Percentiles rank a stretch among this genome's conserved stretches.
Conservation (phyloP, 2,113 vertebrate species). For the Lampris incognitus region DNA sequence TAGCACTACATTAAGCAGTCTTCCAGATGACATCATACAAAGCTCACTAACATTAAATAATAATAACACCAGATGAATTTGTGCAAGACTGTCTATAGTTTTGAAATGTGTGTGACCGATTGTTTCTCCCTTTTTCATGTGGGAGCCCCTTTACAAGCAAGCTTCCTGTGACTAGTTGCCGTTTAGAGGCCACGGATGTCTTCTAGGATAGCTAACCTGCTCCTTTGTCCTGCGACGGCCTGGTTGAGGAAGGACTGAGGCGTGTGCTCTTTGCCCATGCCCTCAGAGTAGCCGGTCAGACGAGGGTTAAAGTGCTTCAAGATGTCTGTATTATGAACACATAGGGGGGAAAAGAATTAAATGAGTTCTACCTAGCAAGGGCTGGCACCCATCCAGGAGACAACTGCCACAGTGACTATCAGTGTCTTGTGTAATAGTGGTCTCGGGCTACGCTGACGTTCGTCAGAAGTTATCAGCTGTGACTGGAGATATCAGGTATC, state of each 20-base stretch:
- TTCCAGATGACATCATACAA: no score
- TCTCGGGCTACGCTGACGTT: background rate
- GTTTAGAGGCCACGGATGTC: background rate
- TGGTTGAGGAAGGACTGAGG: conserved; percentile 88
- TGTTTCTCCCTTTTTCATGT: no score
- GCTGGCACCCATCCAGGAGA: background rate
- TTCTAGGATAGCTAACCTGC: conserved; percentile 68
- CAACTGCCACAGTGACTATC: background rate
- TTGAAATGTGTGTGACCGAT: no score
- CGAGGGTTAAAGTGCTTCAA: conserved; percentile 84
- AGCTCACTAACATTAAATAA: no score
- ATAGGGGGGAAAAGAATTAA: background rate
- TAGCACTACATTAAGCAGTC: no score
- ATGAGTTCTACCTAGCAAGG: background rate
- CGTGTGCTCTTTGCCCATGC: conserved; percentile 68
- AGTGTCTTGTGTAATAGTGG: background rate
- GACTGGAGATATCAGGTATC: background rate
- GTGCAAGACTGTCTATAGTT: no score
- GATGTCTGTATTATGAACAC: conserved; percentile 83
- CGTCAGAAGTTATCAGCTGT: background rate
- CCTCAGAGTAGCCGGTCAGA: conserved; percentile 84
- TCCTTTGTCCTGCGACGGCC: conserved; percentile 86
- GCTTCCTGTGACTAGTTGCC: background rate
- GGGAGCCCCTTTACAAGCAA: no score
- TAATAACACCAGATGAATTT: no score